These are phyloP conservation scores for Melinopterus prodromus DNA, from an alignment of 2,888 invertebrate species.

Conservation along the genomic window DNA sequence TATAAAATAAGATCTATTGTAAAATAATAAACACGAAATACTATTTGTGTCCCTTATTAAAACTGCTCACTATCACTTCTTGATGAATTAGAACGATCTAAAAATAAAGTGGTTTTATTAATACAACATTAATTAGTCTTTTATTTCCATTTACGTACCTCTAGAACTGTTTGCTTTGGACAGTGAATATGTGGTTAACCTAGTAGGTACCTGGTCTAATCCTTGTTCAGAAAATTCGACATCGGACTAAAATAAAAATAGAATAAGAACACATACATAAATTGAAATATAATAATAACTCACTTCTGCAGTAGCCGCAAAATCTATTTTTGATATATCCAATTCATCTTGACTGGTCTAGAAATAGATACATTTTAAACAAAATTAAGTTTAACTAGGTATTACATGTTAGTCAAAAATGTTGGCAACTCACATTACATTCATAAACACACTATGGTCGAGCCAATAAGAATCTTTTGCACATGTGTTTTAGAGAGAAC, in stretches of 20 bases:
- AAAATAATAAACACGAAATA: not conserved
- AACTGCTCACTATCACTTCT: slow-evolving; percentile 47
- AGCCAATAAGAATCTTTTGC: too few species aligned
- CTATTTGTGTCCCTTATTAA: slow-evolving; percentile 35
- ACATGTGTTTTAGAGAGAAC: too few species aligned
- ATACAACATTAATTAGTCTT: not conserved
- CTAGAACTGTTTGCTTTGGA: slow-evolving; percentile 55
- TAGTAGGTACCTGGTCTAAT: slow-evolving; percentile 72
- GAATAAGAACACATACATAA: slow-evolving; percentile 24
- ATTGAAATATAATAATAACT: slow-evolving; percentile 20
- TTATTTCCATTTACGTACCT: slow-evolving; percentile 45
- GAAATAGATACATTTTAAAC: slow-evolving; percentile 31
- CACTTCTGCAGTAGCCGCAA: slow-evolving; percentile 51
- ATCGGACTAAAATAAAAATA: slow-evolving; percentile 63
- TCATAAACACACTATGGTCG: too few species aligned
- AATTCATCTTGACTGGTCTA: slow-evolving; percentile 48
- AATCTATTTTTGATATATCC: slow-evolving; percentile 48
- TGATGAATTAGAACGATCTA: slow-evolving; percentile 47
- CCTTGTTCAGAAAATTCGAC: slow-evolving; percentile 66
- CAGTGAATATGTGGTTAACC: slow-evolving; percentile 59
- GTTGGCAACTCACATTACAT: not conserved
- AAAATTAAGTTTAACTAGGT: not conserved
- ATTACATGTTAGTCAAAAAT: not conserved
- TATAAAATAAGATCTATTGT: slow-evolving; percentile 7
- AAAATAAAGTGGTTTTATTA: slow-evolving; percentile 33